Evolutionary conservation across 2,113 vertebrate genomes (phyloP).

Genomic region (Rhea americana): DNA sequence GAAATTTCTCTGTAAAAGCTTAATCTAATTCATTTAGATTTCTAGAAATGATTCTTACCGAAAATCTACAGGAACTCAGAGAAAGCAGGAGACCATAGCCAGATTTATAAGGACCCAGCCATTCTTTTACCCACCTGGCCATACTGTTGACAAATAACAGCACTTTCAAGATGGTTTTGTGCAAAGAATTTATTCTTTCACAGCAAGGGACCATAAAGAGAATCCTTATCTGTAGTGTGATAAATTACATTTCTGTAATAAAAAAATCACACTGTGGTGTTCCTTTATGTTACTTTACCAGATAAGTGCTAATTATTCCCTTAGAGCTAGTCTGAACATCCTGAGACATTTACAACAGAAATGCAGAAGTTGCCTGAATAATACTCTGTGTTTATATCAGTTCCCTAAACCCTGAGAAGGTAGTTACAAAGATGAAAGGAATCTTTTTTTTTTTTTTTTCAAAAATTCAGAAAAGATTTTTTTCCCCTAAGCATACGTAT

Average conservation of each 20-base stretch:
- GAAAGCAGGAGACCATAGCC: background rate
- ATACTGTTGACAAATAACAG: background rate
- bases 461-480: too few species aligned
- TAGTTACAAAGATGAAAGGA: background rate
- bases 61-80: background rate
- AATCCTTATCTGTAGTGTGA: background rate
- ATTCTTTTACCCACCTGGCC: background rate
- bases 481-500: background rate
- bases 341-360: background rate
- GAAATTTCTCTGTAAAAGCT: background rate
- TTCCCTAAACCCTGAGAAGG: background rate
- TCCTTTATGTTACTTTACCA: background rate
- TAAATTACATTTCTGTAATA: background rate
- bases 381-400: background rate
- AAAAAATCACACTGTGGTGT: background rate
- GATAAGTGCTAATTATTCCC: background rate
- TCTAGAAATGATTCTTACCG: background rate
- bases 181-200: slow-evolving; percentile 41
- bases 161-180: background rate
- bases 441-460: background rate
- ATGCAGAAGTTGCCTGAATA: background rate
- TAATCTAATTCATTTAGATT: background rate
- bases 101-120: background rate
- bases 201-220: background rate
- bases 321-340: slow-evolving; percentile 1